Base-by-base conservation (phyloP, 2,797 vertebrate species). In the Brachyrhaphis roseni region DNA sequence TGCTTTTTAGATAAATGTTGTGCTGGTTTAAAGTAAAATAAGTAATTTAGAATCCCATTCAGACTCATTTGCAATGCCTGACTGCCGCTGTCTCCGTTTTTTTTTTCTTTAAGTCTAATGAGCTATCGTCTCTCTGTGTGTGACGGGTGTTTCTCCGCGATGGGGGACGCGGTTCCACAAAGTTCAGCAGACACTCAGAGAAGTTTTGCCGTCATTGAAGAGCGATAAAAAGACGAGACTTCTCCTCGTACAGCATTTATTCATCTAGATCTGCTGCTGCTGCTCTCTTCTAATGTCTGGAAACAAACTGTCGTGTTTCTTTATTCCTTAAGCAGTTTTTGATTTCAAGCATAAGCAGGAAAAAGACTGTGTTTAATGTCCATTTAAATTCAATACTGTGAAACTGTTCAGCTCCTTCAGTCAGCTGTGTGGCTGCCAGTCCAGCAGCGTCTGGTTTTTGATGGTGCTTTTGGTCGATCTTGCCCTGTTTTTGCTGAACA, bases 1-100 rank as follows among this genome's bases (percentile, higher is more conserved):
- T n/a, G 80, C 55, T 77, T 85, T 53, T 79, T 39, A 76, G 55
- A 75, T 82, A 71, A 78, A 79, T 75, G 71, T 74, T 76, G 82
- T 55, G 66, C 55, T 8, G 34, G 55, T 70, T n/a, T 78, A 76
- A 81, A 66, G 43, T 8, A 74, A 55, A 71, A 51, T 72, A 72
- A 75, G 79, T 64, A 1, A 83, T 77, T 85, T 49, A 13, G 36
- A 77, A 47, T 51, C 15, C 28, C 36, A 23, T 53, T 74, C 76
- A 82, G 62, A 74, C 41, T 82, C 45, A 72, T 53, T 66, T 46
- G 36, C 46, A 66, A 26, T 34, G 5, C 36, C 16, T 70, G 72
- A 72, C 77, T 79, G 64, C n/a, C 43, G 10, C 71, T 5, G 36
- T 41, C 49, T 75, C 53, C 34, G 72, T 8, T 34, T 79, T 23